Base-by-base conservation (phyloP, 2,888 invertebrate genomes). In the Cephus pulcher region DNA sequence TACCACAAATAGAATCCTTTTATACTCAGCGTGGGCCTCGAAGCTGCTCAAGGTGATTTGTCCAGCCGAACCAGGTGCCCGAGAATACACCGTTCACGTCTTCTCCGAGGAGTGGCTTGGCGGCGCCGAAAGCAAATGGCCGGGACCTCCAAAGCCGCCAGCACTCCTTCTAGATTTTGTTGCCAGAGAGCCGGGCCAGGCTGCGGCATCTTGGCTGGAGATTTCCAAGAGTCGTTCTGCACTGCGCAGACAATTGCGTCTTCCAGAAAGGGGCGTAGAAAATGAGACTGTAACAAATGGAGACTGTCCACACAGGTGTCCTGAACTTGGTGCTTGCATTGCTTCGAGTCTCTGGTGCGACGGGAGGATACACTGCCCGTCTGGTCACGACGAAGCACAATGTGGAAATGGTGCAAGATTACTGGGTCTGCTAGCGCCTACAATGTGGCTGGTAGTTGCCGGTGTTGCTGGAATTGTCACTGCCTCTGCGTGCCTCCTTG, bases 71-170 rank as follows among this genome's bases (percentile, higher is more conserved):
- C 95, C 94, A 9, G 95, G 94, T 32, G 93, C 94, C 11, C 92
- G 94, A 40, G 95, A 94, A 69, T 94, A 94, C 81, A 94, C 95
- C 1, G 94, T 97, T 81, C 96, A 96, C 85, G 94, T 96, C 81
- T 96, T 96, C 92, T 95, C 96, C 68, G 96, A 95, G 88, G 96
- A 96, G 89, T 97, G 97, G 97, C 93, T 93, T 86, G 93, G 93
- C 1, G 91, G 91, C 71, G 92, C 92, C 34, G 86, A 88, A 68
- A 87, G 88, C 34, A 86, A 86, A 34, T 90, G 88, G 88, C 89
- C 89, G 0, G 87, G 89, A 3, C 90, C 90, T 6, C 87, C 89
- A 74, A 92, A 94, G 78, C 94, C 95, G 6, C 94, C 94, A 4
- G 94, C 94, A 80, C 93, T 95, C 84, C 91, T 95, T 15, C 91